A percentile compares a stretch with the other conserved stretches of the same genome.
phyloP scores from a whole-genome alignment of 1,140 invertebrate genomes.

The Myzus persicae region DNA sequence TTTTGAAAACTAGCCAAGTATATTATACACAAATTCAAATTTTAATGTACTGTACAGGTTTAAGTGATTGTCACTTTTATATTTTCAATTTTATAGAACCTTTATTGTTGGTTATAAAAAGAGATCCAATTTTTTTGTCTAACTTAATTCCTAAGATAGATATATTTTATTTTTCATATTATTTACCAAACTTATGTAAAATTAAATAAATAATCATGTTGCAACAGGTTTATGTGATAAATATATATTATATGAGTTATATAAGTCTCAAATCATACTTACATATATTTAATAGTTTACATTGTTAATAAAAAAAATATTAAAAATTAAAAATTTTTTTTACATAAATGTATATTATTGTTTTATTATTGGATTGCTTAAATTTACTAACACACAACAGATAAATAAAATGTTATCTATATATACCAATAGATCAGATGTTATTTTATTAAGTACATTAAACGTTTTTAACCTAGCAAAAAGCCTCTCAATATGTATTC shows the following conservation, averaged over 20 bases:
- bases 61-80: neutral
- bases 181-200: slow-evolving; percentile 7
- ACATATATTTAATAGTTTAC: neutral
- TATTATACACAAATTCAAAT: slow-evolving; percentile 39
- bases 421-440: neutral
- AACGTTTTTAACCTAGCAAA: slow-evolving; percentile 31
- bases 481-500: slow-evolving; percentile 34
- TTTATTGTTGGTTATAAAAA: slow-evolving; percentile 11
- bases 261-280: neutral
- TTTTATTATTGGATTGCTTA: slow-evolving; percentile 3
- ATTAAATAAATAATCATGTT: neutral
- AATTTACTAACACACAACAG: slow-evolving; percentile 20
- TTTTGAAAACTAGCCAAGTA: neutral
- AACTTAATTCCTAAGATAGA: slow-evolving; percentile 20
- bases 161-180: slow-evolving; percentile 20
- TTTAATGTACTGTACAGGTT: slow-evolving; percentile 24
- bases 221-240: neutral
- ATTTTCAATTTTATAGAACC: neutral
- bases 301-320: neutral
- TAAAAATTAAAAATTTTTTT: neutral
- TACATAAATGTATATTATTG: neutral
- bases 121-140: neutral
- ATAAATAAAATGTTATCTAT: slow-evolving; percentile 28
- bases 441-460: slow-evolving; percentile 25
- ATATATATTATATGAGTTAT: neutral